Conservation (phyloP, 2,797 vertebrate genomes). For the Chaetophractus vellerosus region DNA sequence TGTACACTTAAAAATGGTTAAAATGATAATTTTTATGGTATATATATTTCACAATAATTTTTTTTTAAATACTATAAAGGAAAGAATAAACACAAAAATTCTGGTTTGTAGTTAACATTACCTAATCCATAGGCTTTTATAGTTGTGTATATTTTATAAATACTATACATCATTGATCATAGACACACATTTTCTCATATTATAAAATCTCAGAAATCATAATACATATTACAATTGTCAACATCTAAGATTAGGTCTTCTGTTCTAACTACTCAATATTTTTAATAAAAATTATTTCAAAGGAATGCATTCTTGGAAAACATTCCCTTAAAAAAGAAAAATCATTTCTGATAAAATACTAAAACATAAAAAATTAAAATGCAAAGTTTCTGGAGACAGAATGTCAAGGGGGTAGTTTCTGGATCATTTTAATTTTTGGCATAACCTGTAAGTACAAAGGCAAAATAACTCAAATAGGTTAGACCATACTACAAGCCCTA, state of each 20-base stretch:
- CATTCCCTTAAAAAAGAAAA: neutral
- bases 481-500: neutral
- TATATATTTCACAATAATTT: too few relatives aligned
- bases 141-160: neutral
- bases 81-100: too few relatives aligned
- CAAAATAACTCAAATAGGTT: slow-evolving; percentile 34
- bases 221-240: neutral
- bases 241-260: neutral
- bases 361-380: neutral
- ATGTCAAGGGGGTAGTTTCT: too few relatives aligned
- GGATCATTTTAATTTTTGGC: neutral
- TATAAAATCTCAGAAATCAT: neutral
- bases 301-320: neutral
- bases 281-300: neutral
- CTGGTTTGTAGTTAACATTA: too few relatives aligned
- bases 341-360: neutral
- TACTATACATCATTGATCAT: neutral
- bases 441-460: neutral
- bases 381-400: neutral
- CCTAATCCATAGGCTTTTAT: neutral
- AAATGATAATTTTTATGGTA: too few relatives aligned
- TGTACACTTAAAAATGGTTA: too few relatives aligned
- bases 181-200: neutral
- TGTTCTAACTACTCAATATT: neutral
- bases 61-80: too few relatives aligned